Base-by-base conservation (phyloP, 2,113 vertebrate species). In the Accipiter cooperii region DNA sequence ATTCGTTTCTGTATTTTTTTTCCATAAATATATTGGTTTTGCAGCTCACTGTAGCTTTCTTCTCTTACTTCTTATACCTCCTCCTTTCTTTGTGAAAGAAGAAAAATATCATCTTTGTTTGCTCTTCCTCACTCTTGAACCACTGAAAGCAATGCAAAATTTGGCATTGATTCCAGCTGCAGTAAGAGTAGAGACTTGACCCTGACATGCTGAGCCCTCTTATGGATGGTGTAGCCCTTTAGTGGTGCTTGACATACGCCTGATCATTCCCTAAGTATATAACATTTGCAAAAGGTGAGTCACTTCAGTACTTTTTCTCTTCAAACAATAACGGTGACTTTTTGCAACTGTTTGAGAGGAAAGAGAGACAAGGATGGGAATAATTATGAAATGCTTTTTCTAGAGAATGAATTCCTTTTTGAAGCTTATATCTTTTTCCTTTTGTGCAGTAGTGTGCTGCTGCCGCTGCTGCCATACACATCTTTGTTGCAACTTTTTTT, bases 401-500 rank as follows among this genome's bases (percentile, higher is more conserved):
- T 60, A 26, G 17, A 75, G 31, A 65, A 82, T 70, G 64, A 76
- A 75, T 80, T 87, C 18, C 7, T 49, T 75, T 84, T 66, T 46
- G 42, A 88, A 73, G n/a, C 33, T 36, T 55, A 33, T 33, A 24
- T 64, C 14, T 84, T 91, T 80, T 84, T 22, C 9, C 17, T 58
- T 80, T 80, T 75, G 14, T 10, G 6, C 55, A 13, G 68, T 77
- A n/a, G 42, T 82, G 77, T 38, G 61, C 58, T 86, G 75, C 77
- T 71, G 78, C 47, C 1, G n/a, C 58, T 47, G 70, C 84, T 63
- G 82, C 85, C 31, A 18, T 83, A 68, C 91, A 92, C 46, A 81
- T 57, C 93, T 96, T 94, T 95, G 61, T 94, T 96, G 31, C 52
- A 91, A 85, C 68, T 94, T 90, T 76, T 90, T 79, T 46, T 47